A percentile compares a stretch with the other conserved stretches of the same genome.
Evolutionary conservation across 1,140 invertebrate genomes (phyloP).

Genomic region (Drosophila melanogaster): Release_6_plus_ISO1_MT NT_033777.3:11402001-11402500

Average conservation of each 20-base stretch:
- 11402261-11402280: constrained; percentile 65
- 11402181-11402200: constrained; percentile 24
- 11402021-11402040: constrained; percentile 31
- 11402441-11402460: constrained; percentile 20
- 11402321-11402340: constrained; percentile 60
- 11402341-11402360: constrained; percentile 83
- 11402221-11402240: constrained; percentile 17
- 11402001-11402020: constrained; percentile 64
- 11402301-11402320: constrained; percentile 22
- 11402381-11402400: constrained; percentile 84
- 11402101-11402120: constrained; percentile 10
- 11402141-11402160: constrained; percentile 80
- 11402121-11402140: constrained; percentile 36
- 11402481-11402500: constrained; percentile 58
- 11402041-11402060: constrained; percentile 53
- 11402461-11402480: constrained; percentile 55
- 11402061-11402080: constrained; percentile 42
- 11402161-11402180: constrained; percentile 70
- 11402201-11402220: constrained; percentile 27
- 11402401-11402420: constrained; percentile 48
- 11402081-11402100: constrained; percentile 25
- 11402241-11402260: constrained; percentile 29
- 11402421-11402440: constrained; percentile 35
- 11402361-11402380: constrained; percentile 78
- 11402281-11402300: constrained; percentile 32